A percentile compares a stretch with the other conserved stretches of the same genome.
These are phyloP conservation scores for Isoperla grammatica DNA, from an alignment of 2,888 invertebrate genomes.

Conservation along the genomic window DNA sequence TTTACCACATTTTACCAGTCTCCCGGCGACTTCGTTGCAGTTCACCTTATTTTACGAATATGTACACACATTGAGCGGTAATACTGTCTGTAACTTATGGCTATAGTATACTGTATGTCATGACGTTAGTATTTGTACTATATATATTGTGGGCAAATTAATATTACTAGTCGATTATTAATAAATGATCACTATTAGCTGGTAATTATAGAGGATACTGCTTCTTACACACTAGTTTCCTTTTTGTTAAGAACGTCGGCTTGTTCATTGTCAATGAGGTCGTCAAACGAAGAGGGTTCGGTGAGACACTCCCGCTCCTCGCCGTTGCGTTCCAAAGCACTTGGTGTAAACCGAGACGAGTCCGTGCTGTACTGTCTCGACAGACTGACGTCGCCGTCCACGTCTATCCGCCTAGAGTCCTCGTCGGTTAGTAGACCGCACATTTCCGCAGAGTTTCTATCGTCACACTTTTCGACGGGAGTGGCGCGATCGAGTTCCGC, in stretches of 20 bases:
- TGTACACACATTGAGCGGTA: too few species aligned
- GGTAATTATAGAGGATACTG: not conserved
- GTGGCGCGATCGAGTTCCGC: not conserved
- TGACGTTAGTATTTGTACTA: too few species aligned
- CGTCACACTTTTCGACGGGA: not conserved
- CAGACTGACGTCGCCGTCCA: not conserved
- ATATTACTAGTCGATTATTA: too few species aligned
- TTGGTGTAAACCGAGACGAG: not conserved
- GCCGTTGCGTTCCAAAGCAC: not conserved
- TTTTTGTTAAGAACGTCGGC: slow-evolving; percentile 20
- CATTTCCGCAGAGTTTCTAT: not conserved
- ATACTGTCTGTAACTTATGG: too few species aligned
- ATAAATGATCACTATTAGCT: not conserved
- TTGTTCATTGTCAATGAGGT: slow-evolving; percentile 8
- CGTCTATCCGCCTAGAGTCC: not conserved
- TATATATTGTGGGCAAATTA: too few species aligned
- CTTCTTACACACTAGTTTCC: slow-evolving; percentile 24
- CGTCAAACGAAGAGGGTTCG: not conserved
- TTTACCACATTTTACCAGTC: too few species aligned
- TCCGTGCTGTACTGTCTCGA: not conserved
- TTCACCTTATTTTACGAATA: too few species aligned
- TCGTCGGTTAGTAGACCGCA: not conserved
- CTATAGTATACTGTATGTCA: too few species aligned
- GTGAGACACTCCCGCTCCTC: not conserved
- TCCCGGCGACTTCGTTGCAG: too few species aligned